A percentile compares a stretch with the other conserved stretches of the same genome.
These are phyloP conservation scores for Propithecus deckenii DNA, from an alignment of 2,797 vertebrate species.

Conservation along the genomic window DNA sequence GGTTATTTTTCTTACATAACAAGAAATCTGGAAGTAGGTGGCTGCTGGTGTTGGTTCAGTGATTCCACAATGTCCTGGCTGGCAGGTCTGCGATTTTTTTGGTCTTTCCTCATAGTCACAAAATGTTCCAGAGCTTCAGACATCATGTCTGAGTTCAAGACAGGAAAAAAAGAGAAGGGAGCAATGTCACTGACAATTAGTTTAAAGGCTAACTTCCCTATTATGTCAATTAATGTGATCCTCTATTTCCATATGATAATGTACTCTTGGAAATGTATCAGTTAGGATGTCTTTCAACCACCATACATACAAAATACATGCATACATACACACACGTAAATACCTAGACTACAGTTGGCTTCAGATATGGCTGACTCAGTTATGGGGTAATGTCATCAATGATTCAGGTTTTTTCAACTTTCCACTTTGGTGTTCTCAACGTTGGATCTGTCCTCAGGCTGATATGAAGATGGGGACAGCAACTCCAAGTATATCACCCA, in stretches of 20 bases:
- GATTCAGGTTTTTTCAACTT: neutral
- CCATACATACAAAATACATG: neutral
- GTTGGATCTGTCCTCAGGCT: neutral
- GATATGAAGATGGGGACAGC: neutral
- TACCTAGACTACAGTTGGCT: neutral
- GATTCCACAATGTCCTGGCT: neutral
- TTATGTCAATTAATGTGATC: neutral
- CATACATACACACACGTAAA: neutral
- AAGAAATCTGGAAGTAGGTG: neutral
- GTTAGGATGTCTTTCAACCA: neutral
- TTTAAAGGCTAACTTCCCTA: slow-evolving; percentile 29
- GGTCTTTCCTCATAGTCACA: neutral
- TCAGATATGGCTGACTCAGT: neutral
- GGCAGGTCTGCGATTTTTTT: neutral
- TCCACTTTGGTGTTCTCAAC: neutral
- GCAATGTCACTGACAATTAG: neutral
- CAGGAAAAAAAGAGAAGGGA: neutral
- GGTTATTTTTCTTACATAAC: neutral
- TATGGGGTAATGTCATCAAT: neutral
- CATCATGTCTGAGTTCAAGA: neutral
- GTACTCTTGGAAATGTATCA: neutral
- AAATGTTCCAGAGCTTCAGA: neutral
- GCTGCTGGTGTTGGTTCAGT: neutral
- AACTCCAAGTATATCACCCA: neutral
- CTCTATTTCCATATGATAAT: neutral